Evolutionary conservation across 2,888 invertebrate species (phyloP), one percentile per base, ranked within the genome.

Genomic region (Hyppa rectilinea): DNA sequence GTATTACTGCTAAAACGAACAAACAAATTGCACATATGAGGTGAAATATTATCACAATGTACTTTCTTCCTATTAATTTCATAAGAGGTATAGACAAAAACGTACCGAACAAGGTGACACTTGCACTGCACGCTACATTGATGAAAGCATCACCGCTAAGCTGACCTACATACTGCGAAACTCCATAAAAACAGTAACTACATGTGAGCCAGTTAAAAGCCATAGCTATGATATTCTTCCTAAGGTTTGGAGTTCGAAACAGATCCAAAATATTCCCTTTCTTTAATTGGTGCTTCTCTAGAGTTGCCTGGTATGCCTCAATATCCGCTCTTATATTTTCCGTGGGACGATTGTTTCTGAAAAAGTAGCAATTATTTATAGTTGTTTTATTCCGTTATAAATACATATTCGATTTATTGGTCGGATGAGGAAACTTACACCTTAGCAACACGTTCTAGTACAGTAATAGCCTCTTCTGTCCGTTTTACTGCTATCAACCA

Each of bases 161-260:
- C 87, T 98, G 97, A 0, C 98, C 97, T 52, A 98, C 97, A 88
- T 98, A 98, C 89, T 98, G 98, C 0, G 98, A 97, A 38, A 98
- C 97, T 1, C 98, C 98, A 88, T 98, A 99, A 91, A 95, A 96
- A 82, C 95, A 96, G 80, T 99, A 97, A 55, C 98, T 98, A 75
- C 98, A 98, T 0, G 98, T 97, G 47, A 98, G 91, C 99, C 98
- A 98, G 87, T 97, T 97, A 84, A 97, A 97, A 59, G 97, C 96
- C 93, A 98, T 97, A 40, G 96, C 97, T 6, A 98, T 87, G 0
- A 97, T 98, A 86, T 98, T 97, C 67, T 96, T 93, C 66, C 98
- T 93, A 91, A 98, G 94, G 85, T 97, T 97, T 0, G 97, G 97
- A 3, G 97, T 97, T n/a, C 97, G 95, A 75, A 98, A 96, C 6